Conservation (phyloP, 2,113 vertebrate genomes). For the Spheniscus mendiculus region DNA sequence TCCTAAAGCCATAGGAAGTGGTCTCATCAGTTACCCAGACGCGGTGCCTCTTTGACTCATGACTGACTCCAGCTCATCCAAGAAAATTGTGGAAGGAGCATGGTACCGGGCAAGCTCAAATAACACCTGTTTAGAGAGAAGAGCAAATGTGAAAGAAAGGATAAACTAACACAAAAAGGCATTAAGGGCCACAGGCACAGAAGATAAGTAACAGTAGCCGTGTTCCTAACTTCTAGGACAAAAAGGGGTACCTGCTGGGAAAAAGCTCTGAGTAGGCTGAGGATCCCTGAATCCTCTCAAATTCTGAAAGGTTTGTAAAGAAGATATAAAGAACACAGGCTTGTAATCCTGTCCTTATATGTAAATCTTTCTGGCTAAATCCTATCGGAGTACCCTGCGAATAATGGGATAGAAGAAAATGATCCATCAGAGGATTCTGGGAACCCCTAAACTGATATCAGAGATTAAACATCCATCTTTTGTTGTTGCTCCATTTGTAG, state of each 20-base stretch:
- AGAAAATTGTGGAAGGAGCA: slow-evolving; percentile 95
- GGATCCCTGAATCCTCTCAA: slow-evolving; percentile 24
- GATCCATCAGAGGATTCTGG: slow-evolving; percentile 30
- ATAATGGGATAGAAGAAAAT: slow-evolving; percentile 58
- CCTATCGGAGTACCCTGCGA: slow-evolving; percentile 46
- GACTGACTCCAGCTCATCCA: slow-evolving; percentile 97
- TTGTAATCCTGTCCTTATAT: slow-evolving; percentile 44
- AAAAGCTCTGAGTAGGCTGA: slow-evolving; percentile 16
- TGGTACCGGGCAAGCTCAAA: slow-evolving; percentile 96
- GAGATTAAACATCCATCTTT: slow-evolving; percentile 17
- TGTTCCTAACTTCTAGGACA: neutral
- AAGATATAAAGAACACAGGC: slow-evolving; percentile 32
- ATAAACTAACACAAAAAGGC: neutral
- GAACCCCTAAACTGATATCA: slow-evolving; percentile 8
- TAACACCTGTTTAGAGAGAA: slow-evolving; percentile 80
- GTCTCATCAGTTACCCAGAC: slow-evolving; percentile 77
- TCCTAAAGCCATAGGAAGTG: neutral
- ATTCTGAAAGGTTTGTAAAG: slow-evolving; percentile 50
- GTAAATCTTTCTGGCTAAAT: slow-evolving; percentile 53
- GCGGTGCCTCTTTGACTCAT: slow-evolving; percentile 91
- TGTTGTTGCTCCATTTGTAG: slow-evolving; percentile 25
- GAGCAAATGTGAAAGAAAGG: neutral
- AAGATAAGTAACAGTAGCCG: neutral
- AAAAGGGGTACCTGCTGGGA: neutral
- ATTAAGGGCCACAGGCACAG: neutral